These are phyloP conservation scores for Andinoacara biseriatus DNA, from an alignment of 2,113 vertebrate species.

Conservation along the genomic window DNA sequence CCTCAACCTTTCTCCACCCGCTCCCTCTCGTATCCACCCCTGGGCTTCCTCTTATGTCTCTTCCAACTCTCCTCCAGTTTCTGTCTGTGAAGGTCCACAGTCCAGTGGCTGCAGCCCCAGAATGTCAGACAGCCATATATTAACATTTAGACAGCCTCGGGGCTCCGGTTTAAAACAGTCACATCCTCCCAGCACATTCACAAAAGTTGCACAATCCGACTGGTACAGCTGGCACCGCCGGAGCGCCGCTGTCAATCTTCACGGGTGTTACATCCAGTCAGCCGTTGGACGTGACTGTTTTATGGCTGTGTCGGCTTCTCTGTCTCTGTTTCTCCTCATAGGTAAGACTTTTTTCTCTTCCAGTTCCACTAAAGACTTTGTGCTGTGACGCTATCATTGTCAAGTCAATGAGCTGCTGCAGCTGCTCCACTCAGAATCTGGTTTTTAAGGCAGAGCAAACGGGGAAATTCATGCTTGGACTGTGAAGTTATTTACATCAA, in stretches of 20 bases:
- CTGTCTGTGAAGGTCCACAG: constrained; percentile 39
- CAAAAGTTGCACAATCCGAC: constrained; percentile 27
- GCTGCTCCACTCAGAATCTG: not conserved
- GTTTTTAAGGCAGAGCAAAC: not conserved
- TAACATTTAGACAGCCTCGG: constrained; percentile 71
- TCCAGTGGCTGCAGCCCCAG: constrained; percentile 52
- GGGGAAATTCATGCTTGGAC: not conserved
- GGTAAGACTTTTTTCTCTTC: not conserved
- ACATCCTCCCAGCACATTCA: constrained; percentile 27
- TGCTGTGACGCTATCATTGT: not conserved
- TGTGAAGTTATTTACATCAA: not conserved
- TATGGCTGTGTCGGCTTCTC: not conserved
- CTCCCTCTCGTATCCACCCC: constrained; percentile 12
- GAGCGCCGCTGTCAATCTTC: constrained; percentile 42
- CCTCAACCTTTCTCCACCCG: constrained; percentile 3
- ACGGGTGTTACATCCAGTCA: constrained; percentile 4
- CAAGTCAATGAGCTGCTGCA: not conserved
- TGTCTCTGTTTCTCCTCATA: not conserved
- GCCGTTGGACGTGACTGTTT: constrained; percentile 2
- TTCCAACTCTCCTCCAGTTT: constrained; percentile 16
- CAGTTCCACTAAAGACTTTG: constrained; percentile 1
- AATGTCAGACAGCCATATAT: constrained; percentile 74
- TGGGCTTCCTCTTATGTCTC: constrained; percentile 13
- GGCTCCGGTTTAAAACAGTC: constrained; percentile 52
- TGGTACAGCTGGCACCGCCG: constrained; percentile 3